phyloP scores from a whole-genome alignment of 2,888 invertebrate species.

The Gandaritis pyraliata region DNA sequence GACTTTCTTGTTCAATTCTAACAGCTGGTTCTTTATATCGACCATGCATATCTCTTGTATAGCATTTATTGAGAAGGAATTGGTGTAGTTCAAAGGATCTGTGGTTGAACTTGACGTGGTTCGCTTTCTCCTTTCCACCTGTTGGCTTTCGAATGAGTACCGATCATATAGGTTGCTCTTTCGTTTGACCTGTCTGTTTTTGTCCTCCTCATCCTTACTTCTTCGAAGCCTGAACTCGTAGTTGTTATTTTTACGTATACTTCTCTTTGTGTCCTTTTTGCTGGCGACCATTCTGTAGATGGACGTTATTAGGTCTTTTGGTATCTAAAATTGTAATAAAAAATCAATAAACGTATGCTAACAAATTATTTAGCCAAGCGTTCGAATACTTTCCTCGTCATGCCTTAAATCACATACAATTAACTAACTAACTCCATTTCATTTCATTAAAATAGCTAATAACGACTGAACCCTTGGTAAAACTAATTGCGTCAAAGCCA shows the following conservation, averaged over 20 bases:
- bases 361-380: too few species aligned
- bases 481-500: too few species aligned
- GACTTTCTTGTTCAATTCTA: slow-evolving; percentile 71
- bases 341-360: not conserved
- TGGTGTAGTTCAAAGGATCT: slow-evolving; percentile 50
- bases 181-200: slow-evolving; percentile 69
- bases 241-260: slow-evolving; percentile 77
- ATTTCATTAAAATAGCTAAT: too few species aligned
- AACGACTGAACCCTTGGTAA: too few species aligned
- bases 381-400: too few species aligned
- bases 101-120: slow-evolving; percentile 60
- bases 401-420: too few species aligned
- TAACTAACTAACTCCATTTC: too few species aligned
- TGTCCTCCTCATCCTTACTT: slow-evolving; percentile 62
- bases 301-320: slow-evolving; percentile 89
- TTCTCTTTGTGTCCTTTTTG: slow-evolving; percentile 85
- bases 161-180: slow-evolving; percentile 75
- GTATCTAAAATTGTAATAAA: slow-evolving; percentile 78
- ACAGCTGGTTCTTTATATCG: slow-evolving; percentile 73
- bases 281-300: slow-evolving; percentile 90
- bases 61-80: slow-evolving; percentile 70
- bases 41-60: slow-evolving; percentile 81
- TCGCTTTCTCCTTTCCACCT: slow-evolving; percentile 70
- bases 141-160: slow-evolving; percentile 73
- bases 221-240: slow-evolving; percentile 72